Conservation (phyloP, 2,113 vertebrate genomes). For the Pontoporia blainvillei region DNA sequence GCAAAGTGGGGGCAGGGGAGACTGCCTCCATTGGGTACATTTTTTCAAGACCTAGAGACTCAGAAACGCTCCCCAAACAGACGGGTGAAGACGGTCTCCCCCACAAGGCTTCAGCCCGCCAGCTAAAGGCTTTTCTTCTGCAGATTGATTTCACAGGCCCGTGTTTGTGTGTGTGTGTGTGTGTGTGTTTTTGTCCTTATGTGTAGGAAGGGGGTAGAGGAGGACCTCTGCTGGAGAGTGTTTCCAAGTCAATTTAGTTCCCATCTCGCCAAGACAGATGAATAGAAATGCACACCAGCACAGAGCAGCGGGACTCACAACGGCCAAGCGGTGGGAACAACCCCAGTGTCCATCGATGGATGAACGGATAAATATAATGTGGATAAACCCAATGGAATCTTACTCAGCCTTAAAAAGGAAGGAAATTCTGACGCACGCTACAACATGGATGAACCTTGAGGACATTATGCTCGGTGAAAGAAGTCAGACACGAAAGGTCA, state of each 20-base stretch:
- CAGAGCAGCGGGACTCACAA: rapidly evolving
- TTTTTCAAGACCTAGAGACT: not conserved
- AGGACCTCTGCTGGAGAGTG: rapidly evolving
- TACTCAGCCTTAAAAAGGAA: not conserved
- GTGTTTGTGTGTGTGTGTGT: not conserved
- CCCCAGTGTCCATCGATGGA: rapidly evolving
- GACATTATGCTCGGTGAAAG: rapidly evolving
- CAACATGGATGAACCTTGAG: rapidly evolving
- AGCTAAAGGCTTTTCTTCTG: not conserved
- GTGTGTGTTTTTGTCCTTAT: not conserved
- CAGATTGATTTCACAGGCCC: rapidly evolving
- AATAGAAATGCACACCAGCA: rapidly evolving
- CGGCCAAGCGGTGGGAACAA: rapidly evolving
- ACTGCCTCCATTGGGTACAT: rapidly evolving
- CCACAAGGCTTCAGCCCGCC: not conserved
- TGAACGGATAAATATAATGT: rapidly evolving
- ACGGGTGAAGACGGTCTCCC: not conserved
- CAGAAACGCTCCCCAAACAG: rapidly evolving
- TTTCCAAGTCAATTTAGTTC: not conserved
- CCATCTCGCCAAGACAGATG: not conserved
- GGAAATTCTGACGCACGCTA: not conserved
- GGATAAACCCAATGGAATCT: rapidly evolving
- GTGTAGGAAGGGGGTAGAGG: not conserved
- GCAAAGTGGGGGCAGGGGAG: not conserved
- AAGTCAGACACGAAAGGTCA: not conserved